Evolutionary conservation across 1,140 invertebrate genomes (phyloP), one percentile per base, ranked within the genome.

Genomic region (Chrysomallon squamiferum): DNA sequence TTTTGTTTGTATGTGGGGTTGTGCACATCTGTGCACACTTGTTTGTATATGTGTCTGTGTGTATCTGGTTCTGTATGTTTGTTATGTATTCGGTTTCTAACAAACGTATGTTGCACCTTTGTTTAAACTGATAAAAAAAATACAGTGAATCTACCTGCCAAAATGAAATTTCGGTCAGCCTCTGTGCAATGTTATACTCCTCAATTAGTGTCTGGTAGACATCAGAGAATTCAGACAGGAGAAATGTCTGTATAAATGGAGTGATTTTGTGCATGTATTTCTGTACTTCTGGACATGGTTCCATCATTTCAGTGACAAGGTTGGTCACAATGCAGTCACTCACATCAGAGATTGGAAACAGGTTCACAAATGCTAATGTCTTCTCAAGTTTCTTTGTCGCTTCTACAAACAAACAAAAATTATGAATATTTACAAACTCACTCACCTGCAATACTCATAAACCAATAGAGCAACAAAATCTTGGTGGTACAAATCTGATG

Each of bases 251-350:
- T 29, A 84, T 41, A 11, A 69, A 41, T 4, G 78, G 76, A 5
- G 81, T 65, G n/a, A 77, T 59, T 9, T 68, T 18, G 30, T 72
- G 67, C 54, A 82, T 62, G 52, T 81, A 81, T 7, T 22, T 27
- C 72, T 81, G 77, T 5, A 81, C 58, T n/a, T 69, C 38, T 0
- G 66, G 64, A 66, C 76, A 82, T 1, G 74, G 74, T 43, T 66
- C 5, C 33, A 74, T 76, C 65, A 77, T 64, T 38, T 72, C 65
- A 15, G 79, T 73, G 4, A 76, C 72, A 5, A 65, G 62, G 30
- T 69, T 38, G n/a, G 57, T 63, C 29, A 61, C 59, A 0, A 80
- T 65, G 20, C 72, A 65, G 1, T 76, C 72, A 64, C 71, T 79
- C 29, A 84, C 67, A 22, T 67, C 69, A 7, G 66, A 59, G 1